Conservation (phyloP, 2,797 vertebrate species). For the Eidolon dupreanum region DNA sequence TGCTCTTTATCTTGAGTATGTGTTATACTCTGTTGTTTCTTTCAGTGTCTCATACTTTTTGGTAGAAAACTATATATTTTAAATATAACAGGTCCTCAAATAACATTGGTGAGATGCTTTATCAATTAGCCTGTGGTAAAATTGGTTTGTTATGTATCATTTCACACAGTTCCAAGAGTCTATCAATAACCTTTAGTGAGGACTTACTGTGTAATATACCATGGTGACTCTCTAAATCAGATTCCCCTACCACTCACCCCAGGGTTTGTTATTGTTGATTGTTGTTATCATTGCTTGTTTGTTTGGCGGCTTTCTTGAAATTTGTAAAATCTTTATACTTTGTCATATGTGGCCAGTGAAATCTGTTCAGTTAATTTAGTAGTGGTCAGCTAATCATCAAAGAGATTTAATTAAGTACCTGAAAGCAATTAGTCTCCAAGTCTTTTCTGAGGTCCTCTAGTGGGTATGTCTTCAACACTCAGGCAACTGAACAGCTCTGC, state of each 20-base stretch:
- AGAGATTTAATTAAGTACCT: background rate
- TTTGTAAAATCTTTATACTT: background rate
- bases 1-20: background rate
- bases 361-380: background rate
- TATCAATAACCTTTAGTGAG: background rate
- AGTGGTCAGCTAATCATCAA: background rate
- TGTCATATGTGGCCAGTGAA: background rate
- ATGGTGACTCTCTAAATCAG: background rate
- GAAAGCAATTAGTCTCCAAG: background rate
- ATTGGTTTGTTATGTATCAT: background rate
- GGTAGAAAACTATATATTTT: background rate
- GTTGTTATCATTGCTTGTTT: background rate
- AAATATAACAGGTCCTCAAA: background rate
- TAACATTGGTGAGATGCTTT: background rate
- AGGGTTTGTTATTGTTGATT: background rate
- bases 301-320: background rate
- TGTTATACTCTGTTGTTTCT: background rate
- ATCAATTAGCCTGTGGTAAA: background rate
- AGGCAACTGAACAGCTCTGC: background rate
- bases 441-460: background rate
- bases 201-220: background rate
- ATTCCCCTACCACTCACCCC: background rate
- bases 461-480: background rate
- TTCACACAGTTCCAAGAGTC: background rate
- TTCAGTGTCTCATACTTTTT: background rate